These are phyloP conservation scores for Nezara viridula DNA, from an alignment of 2,888 invertebrate species.

Conservation along the genomic window DNA sequence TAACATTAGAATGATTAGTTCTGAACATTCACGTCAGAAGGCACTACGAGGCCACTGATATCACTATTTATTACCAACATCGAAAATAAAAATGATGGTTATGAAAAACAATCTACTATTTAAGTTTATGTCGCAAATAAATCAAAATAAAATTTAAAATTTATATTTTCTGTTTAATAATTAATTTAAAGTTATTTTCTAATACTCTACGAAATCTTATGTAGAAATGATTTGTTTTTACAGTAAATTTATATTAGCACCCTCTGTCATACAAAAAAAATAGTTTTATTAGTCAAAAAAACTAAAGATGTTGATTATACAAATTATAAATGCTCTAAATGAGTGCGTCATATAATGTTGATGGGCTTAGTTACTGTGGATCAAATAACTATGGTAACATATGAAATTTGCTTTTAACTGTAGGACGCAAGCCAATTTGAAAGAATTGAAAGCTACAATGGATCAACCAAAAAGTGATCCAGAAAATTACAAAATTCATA, in stretches of 20 bases:
- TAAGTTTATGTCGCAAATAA: neutral
- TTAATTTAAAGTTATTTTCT: neutral
- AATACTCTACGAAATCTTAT: neutral
- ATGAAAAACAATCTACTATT: neutral
- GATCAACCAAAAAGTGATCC: neutral
- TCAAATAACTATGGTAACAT: slow-evolving; percentile 11
- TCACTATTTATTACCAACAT: neutral
- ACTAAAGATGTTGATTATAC: neutral
- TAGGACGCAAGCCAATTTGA: neutral
- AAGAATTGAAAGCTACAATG: neutral
- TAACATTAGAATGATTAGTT: neutral
- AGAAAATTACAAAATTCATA: neutral
- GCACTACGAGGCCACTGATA: neutral
- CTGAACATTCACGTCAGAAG: neutral
- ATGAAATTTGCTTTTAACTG: neutral
- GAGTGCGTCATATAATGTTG: neutral
- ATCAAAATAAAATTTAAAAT: neutral
- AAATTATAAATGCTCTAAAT: neutral
- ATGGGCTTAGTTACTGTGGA: neutral
- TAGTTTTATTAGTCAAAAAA: neutral
- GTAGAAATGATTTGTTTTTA: neutral
- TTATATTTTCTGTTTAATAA: neutral
- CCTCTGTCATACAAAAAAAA: neutral
- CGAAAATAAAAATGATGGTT: neutral
- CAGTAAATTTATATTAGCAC: neutral